Base-by-base conservation (phyloP, 2,888 invertebrate genomes). In the Meteorus colon region DNA sequence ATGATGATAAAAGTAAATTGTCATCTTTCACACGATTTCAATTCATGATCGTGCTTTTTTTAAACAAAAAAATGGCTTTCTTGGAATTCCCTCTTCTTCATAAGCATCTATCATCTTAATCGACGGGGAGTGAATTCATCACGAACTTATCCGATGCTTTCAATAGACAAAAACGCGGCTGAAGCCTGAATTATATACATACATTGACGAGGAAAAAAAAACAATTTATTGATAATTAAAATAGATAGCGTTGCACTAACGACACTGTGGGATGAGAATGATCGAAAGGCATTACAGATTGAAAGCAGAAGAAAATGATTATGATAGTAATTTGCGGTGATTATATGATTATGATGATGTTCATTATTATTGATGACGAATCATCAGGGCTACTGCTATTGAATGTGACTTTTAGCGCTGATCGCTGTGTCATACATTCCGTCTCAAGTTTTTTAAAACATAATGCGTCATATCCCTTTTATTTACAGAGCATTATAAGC, bases 231-330 rank as follows among this genome's bases (percentile, higher is more conserved):
- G 8, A 55, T 66, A 63, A 62, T 70, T 77, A 74, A 19, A 8
- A 62, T 74, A 74, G 74, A 70, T 77, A 77, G 71, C 68, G 67
- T 72, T 72, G 74, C 72, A 74, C 62, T 71, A 66, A 66, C 16
- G 55, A 78, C 67, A 66, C 73, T 29, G 59, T 55, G 48, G 59
- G 24, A 41, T 4, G 73, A 76, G 67, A 67, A 37, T 14, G 55
- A 59, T 41, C 65, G 66, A 74, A 74, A 19, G 48, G 37, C 27
- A 70, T 24, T 73, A 48, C 59, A 62, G 51, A 41, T 70, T 45
- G 60, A 65, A 70, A 45, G 16, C 37, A 34, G 51, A 72, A 51
- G 16, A 45, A 24, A 37, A 60, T 14, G 45, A 70, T 70, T 29
- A 37, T 19, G 24, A 34, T 45, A 51, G 51, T 70, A 19, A 70